Base-by-base conservation (phyloP, 2,113 vertebrate species). In the Vidua macroura region DNA sequence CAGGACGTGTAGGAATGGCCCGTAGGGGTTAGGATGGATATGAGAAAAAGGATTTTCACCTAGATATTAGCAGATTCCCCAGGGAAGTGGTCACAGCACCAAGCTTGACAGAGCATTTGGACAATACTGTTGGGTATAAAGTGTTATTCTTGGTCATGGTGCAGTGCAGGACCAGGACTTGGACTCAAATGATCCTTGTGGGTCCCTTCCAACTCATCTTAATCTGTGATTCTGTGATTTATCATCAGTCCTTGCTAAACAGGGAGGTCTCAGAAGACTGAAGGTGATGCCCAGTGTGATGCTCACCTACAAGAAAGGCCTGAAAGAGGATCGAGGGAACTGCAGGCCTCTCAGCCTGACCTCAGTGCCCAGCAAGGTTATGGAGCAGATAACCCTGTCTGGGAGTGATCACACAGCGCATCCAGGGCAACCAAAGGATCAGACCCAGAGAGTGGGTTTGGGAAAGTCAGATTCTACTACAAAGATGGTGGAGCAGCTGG, bases 341-440 rank as follows among this genome's bases (percentile, higher is more conserved):
- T 43, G 17, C 13, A n/a, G 30, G 13, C 10, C 23, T 48, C n/a
- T 70, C 48, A 53, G 28, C n/a, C 19, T 30, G 23, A 39, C 23
- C 23, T 62, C n/a, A 8, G 30, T 8, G 10, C 24, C 23, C 24
- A 48, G 16, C 14, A 56, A 21, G 7, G 24, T 39, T 39, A n/a
- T 13, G 13, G 41, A 70, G 39, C 23, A 24, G 33, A 33, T 53
- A 30, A 49, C n/a, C 25, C 51, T 52, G 51, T 17, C 12, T 67
- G 14, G 27, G 14, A 1, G 0, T 44, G 33, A 23, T 27, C 46
- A 15, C 19, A 46, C 0, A 0, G 48, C 1, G 0, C 23, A 46
- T 20, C 24, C 6, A 53, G 18, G 39, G 10, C 46, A 69, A 37
- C 12, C 19, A 53, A 28, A 51, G 33, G 7, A 39, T 39, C 33